Evolutionary conservation across 2,797 vertebrate genomes (phyloP), one percentile per base, ranked within the genome.

Genomic region (Centroberyx gerrardi): DNA sequence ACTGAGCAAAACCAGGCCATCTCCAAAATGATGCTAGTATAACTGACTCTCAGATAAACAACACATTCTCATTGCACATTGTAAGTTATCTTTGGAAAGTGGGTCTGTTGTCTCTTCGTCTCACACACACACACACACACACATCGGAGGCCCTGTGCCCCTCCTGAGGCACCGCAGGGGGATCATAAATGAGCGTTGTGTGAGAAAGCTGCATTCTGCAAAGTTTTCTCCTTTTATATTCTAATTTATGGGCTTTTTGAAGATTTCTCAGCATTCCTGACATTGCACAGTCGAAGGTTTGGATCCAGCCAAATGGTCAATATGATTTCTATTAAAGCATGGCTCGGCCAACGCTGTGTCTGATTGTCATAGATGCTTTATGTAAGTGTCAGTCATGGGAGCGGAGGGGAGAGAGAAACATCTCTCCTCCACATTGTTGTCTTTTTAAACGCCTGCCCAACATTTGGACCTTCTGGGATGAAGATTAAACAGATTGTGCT

Each of bases 231-330:
- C 38, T 53, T 64, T 40, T 80, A 76, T 84, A 75, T 84, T 88
- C 85, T 68, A 13, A 70, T 80, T 81, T 84, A 79, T 83, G 82
- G 76, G 56, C 49, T 79, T 80, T 90, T 78, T 85, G 64, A 79
- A 74, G 62, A 79, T 27, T 65, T 60, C 48, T 59, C 63, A 27
- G 62, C 90, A 90, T 92, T 90, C 82, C 79, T 88, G 60, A 67
- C 80, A 80, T 90, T 46, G 48, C 72, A 69, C 72, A 68, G 77
- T 71, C 56, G 63, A 75, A 67, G 55, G 14, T 66, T 67, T 72
- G 58, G 66, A 68, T 82, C 65, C 31, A 66, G 51, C 44, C 62
- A 60, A 13, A 18, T 53, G 13, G n/a, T 48, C 14, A 56, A 40
- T 55, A 8, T 68, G 59, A 78, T 77, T 80, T 75, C 52, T 61